A percentile compares a stretch with the other conserved stretches of the same genome.
Evolutionary conservation across 2,888 invertebrate species (phyloP).

Genomic region (Venustoraphidia nigricollis): DNA sequence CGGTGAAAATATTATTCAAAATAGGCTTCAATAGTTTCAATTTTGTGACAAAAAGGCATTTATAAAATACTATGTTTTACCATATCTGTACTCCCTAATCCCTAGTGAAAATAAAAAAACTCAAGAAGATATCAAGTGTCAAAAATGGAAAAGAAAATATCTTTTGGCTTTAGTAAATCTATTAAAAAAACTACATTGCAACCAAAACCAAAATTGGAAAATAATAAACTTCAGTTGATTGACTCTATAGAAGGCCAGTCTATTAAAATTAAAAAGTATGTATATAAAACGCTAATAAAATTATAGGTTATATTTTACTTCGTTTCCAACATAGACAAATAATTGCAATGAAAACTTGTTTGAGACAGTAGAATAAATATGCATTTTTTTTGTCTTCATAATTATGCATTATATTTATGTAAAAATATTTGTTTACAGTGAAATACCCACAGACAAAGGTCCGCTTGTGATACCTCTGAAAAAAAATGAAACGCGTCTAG

Average conservation of each 20-base stretch:
- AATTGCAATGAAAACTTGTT: constrained; percentile 10
- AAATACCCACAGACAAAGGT: constrained; percentile 33
- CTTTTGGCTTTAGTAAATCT: constrained; percentile 64
- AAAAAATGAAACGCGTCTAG: constrained; percentile 35
- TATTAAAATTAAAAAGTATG: constrained; percentile 61
- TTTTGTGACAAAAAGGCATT: no score
- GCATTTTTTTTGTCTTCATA: no score
- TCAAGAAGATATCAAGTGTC: no score
- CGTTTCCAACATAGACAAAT: no score
- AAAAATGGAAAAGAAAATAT: constrained; percentile 45
- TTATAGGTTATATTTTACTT: constrained; percentile 3
- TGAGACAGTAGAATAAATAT: neutral
- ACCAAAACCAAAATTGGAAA: constrained; percentile 28
- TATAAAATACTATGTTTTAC: no score
- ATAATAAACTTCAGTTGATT: constrained; percentile 42
- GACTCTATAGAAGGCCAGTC: constrained; percentile 63
- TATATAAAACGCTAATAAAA: constrained; percentile 12
- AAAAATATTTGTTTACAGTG: constrained; percentile 26
- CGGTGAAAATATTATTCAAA: no score
- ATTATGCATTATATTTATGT: no score
- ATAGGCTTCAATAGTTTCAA: no score
- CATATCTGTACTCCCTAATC: no score
- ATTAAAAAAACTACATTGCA: constrained; percentile 33
- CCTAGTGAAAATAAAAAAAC: no score
- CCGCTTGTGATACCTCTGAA: constrained; percentile 53